Evolutionary conservation across 2,888 invertebrate species (phyloP).

Genomic region (Cotesia congregata): DNA sequence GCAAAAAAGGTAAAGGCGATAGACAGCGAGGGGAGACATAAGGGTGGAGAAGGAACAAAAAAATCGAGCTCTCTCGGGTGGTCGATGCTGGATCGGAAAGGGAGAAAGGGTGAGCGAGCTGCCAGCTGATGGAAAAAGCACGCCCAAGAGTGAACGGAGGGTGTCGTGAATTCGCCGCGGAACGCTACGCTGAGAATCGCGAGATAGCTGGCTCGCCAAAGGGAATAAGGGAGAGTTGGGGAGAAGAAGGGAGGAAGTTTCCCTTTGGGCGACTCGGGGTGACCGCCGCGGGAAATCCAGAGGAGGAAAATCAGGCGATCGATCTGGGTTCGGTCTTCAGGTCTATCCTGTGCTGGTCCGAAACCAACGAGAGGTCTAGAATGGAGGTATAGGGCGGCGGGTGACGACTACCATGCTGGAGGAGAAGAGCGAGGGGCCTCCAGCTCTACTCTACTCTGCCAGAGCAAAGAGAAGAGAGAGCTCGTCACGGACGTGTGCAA

Average conservation of each 20-base stretch:
- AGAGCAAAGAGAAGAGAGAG: constrained; percentile 42
- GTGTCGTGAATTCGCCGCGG: constrained; percentile 56
- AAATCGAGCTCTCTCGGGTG: constrained; percentile 34
- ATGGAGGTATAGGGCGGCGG: constrained; percentile 32
- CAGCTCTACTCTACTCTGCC: not conserved
- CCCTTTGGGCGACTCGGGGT: constrained; percentile 52
- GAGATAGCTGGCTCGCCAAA: constrained; percentile 38
- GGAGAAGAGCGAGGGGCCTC: constrained; percentile 38
- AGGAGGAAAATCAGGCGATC: constrained; percentile 70
- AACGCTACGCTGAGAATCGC: constrained; percentile 53
- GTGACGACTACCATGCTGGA: constrained; percentile 31
- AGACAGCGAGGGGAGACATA: constrained; percentile 37
- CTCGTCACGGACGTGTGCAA: constrained; percentile 59
- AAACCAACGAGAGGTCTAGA: constrained; percentile 43
- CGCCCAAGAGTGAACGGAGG: constrained; percentile 4
- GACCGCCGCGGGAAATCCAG: constrained; percentile 67
- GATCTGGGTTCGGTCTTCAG: constrained; percentile 69
- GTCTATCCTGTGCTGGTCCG: constrained; percentile 46
- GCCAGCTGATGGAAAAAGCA: constrained; percentile 14
- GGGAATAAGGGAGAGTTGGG: too few relatives aligned
- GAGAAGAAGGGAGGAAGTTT: not conserved
- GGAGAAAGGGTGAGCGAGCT: constrained; percentile 18
- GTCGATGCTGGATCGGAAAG: constrained; percentile 38
- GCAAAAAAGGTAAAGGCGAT: constrained; percentile 36
- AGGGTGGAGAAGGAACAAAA: constrained; percentile 27